Conservation (phyloP, 2,113 vertebrate genomes). For the Dissostichus mawsoni region DNA sequence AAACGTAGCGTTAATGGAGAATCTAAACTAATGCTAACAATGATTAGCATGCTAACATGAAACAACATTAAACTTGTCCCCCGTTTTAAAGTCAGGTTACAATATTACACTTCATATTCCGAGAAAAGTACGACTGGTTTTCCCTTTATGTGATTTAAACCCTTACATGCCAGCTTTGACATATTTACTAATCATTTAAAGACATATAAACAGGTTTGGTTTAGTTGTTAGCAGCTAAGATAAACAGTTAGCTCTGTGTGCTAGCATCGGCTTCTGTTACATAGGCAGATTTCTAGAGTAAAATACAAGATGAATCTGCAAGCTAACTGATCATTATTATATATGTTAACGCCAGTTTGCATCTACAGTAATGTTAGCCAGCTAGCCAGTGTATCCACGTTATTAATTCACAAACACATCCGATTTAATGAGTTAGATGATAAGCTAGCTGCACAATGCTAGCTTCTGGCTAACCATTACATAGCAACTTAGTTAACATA, state of each 20-base stretch:
- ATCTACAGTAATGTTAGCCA: too few relatives aligned
- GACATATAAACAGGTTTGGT: background rate
- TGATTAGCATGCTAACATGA: constrained; percentile 30
- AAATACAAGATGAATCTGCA: background rate
- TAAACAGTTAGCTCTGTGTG: background rate
- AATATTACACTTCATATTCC: background rate
- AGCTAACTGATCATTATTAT: background rate
- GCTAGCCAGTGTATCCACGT: too few relatives aligned
- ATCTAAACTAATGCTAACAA: background rate
- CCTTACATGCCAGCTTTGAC: background rate
- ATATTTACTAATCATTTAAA: background rate
- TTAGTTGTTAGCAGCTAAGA: background rate
- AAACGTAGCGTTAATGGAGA: background rate
- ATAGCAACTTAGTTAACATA: background rate
- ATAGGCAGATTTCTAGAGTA: background rate
- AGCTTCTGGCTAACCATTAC: background rate
- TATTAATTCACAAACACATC: too few relatives aligned
- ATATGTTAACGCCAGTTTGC: too few relatives aligned
- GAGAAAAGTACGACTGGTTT: background rate
- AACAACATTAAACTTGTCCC: background rate
- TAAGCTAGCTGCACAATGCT: background rate
- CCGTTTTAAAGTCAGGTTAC: background rate
- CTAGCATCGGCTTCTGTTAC: background rate
- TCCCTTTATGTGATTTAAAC: too few relatives aligned
- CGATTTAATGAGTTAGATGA: background rate